A percentile compares a stretch with the other conserved stretches of the same genome.
Evolutionary conservation across 2,888 invertebrate genomes (phyloP).

Genomic region (Dasypogon diadema): DNA sequence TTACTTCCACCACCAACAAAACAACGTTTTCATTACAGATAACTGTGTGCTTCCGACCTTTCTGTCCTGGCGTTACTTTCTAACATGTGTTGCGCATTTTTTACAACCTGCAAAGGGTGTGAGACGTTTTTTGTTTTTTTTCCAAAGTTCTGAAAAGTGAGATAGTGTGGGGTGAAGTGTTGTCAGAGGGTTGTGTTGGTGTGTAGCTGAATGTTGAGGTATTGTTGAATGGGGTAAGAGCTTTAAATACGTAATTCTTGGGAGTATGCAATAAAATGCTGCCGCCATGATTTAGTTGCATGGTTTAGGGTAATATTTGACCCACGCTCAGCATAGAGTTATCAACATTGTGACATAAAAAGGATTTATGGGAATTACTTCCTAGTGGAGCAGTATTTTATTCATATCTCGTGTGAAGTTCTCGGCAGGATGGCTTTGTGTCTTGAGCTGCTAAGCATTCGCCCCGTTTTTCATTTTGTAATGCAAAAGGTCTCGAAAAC

Average conservation of each 20-base stretch:
- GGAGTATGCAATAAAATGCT: not conserved
- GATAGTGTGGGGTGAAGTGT: not conserved
- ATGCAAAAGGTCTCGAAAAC: too few relatives aligned
- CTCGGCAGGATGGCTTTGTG: too few relatives aligned
- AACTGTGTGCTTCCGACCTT: not conserved
- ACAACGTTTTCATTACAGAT: not conserved
- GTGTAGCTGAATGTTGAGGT: not conserved
- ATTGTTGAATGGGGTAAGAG: not conserved
- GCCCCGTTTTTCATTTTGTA: too few relatives aligned
- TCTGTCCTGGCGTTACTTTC: not conserved
- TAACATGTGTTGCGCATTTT: conserved; percentile 4
- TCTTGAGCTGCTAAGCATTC: too few relatives aligned
- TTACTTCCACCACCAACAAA: not conserved
- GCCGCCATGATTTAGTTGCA: conserved; percentile 5
- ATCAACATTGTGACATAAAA: not conserved
- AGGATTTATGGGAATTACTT: not conserved
- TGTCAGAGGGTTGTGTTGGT: not conserved
- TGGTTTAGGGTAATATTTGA: conserved; percentile 3
- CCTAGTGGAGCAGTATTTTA: not conserved
- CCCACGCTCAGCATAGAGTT: not conserved
- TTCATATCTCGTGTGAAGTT: too few relatives aligned
- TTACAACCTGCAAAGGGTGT: conserved; percentile 2
- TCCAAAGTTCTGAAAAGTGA: not conserved
- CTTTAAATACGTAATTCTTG: not conserved
- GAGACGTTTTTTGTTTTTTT: not conserved